Evolutionary conservation across 2,113 vertebrate genomes (phyloP).

Genomic region (Atherinomorus stipes): DNA sequence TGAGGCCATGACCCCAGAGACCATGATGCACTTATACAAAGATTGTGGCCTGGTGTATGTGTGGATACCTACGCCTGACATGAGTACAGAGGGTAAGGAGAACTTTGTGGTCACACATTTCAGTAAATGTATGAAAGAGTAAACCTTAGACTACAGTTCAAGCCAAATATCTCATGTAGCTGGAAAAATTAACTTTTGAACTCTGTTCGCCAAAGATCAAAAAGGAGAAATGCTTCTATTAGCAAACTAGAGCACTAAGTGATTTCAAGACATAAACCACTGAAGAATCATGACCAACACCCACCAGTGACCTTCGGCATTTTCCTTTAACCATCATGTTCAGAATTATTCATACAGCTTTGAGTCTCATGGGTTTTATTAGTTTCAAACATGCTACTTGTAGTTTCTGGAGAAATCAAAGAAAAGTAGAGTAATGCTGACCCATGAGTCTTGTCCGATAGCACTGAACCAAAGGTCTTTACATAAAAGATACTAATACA

Average conservation of each 20-base stretch:
- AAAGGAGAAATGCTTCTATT: neutral
- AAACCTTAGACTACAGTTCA: too few relatives aligned
- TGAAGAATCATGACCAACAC: neutral
- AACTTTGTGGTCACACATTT: neutral
- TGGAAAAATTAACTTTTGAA: too few relatives aligned
- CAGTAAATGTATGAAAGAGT: neutral
- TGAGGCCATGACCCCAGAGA: conserved; percentile 89
- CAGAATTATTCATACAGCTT: neutral
- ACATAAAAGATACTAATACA: too few relatives aligned
- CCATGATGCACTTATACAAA: conserved; percentile 90
- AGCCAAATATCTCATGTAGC: too few relatives aligned
- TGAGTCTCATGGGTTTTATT: neutral
- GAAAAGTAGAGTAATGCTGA: neutral
- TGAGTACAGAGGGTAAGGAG: conserved; percentile 94
- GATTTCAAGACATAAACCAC: neutral
- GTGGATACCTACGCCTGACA: conserved; percentile 96
- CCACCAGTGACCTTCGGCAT: neutral
- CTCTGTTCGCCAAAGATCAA: neutral
- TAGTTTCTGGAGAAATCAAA: neutral
- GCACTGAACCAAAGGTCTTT: neutral
- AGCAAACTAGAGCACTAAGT: neutral
- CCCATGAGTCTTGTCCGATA: neutral
- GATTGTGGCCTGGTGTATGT: conserved; percentile 91
- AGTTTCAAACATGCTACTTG: too few relatives aligned
- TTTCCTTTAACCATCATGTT: neutral